Evolutionary conservation across 23 tunicate species (phyloP).

Genomic region (Ciona savignyi): DNA sequence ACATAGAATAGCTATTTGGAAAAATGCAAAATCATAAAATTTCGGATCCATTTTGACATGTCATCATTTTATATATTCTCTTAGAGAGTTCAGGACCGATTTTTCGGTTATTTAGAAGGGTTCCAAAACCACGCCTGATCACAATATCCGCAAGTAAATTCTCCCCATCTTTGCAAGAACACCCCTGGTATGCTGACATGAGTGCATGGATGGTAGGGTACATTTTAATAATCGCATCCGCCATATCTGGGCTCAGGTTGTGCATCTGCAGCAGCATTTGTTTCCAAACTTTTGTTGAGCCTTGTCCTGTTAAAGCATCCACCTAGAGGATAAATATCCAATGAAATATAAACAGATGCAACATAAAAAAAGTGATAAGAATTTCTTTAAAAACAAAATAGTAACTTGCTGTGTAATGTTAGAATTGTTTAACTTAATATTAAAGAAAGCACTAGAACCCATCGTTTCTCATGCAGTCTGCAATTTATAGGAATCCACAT

Average conservation of each 20-base stretch:
- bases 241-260: conserved; percentile 67
- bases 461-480: no score
- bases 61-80: conserved; percentile 41
- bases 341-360: no score
- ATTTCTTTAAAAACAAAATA: no score
- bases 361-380: no score
- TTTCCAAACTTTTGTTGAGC: conserved; percentile 44
- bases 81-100: conserved; percentile 74
- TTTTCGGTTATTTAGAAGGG: conserved; percentile 29
- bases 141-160: conserved; percentile 44
- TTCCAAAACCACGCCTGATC: conserved; percentile 72
- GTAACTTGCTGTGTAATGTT: no score
- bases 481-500: no score
- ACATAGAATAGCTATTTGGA: not conserved
- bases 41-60: conserved; percentile 6
- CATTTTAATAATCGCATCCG: conserved; percentile 26
- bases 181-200: conserved; percentile 30
- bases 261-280: conserved; percentile 63
- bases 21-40: not conserved
- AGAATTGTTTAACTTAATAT: no score
- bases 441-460: no score
- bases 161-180: conserved; percentile 12
- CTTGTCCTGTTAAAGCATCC: conserved; percentile 51
- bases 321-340: conserved; percentile 7
- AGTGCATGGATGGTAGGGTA: conserved; percentile 30